These are phyloP conservation scores for Meandrusa payeni DNA, from an alignment of 2,888 invertebrate species.

Conservation along the genomic window DNA sequence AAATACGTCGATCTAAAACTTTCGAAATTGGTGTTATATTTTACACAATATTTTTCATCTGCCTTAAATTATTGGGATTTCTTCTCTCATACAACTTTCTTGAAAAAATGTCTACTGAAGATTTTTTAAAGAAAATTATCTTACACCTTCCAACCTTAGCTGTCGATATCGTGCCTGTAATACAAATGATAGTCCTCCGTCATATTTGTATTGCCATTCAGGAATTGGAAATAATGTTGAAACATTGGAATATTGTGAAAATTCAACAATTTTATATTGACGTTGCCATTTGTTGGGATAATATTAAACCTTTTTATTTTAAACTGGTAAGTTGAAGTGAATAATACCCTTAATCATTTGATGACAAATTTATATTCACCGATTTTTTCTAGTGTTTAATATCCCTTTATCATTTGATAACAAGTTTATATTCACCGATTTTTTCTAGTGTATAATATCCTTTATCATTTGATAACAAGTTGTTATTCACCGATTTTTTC, in stretches of 20 bases:
- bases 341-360: too few relatives aligned
- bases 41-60: neutral
- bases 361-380: too few relatives aligned
- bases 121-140: neutral
- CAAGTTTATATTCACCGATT: too few relatives aligned
- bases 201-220: neutral
- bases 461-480: too few relatives aligned
- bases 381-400: too few relatives aligned
- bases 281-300: slow-evolving; percentile 18
- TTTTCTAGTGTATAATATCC: too few relatives aligned
- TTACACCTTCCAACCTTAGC: neutral
- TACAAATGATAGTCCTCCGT: slow-evolving; percentile 3
- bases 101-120: too few relatives aligned
- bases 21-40: neutral
- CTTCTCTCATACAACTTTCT: too few relatives aligned
- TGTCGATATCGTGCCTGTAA: neutral
- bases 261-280: slow-evolving; percentile 6
- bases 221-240: neutral
- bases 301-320: slow-evolving; percentile 18
- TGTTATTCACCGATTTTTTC: too few relatives aligned
- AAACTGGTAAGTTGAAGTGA: slow-evolving; percentile 21
- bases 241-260: neutral
- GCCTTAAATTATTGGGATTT: neutral
- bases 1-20: neutral
- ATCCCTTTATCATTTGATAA: too few relatives aligned